These are phyloP conservation scores for Ornithorhynchus anatinus DNA, from an alignment of 2,113 vertebrate genomes.

Conservation along the genomic window DNA sequence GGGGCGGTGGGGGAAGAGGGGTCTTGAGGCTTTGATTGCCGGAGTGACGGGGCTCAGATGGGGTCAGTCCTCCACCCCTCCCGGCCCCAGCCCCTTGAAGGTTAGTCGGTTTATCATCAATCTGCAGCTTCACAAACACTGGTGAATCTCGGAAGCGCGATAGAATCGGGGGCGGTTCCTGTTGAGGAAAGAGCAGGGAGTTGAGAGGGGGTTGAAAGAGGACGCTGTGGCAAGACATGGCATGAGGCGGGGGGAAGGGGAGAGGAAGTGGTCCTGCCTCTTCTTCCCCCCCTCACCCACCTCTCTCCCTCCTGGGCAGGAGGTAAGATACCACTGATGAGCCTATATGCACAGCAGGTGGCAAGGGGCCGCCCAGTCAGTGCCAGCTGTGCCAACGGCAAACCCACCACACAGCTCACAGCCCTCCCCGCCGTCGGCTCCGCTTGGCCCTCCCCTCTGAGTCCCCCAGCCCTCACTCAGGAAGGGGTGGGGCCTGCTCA, in stretches of 20 bases:
- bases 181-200: background rate
- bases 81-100: conserved; percentile 34
- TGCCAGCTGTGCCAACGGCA: background rate
- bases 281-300: no score
- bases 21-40: conserved; percentile 28
- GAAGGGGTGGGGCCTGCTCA: no score
- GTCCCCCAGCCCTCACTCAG: no score
- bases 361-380: background rate
- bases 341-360: background rate
- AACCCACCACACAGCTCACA: background rate
- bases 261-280: no score
- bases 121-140: conserved; percentile 38
- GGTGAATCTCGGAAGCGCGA: conserved; percentile 47
- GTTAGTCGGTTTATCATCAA: conserved; percentile 40
- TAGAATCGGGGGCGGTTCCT: conserved; percentile 46
- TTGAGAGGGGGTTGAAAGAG: background rate
- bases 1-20: background rate
- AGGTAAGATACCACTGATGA: no score
- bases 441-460: no score
- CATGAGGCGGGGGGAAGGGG: no score
- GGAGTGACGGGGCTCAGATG: background rate
- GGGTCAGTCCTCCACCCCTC: background rate
- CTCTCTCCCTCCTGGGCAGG: no score
- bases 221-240: conserved; percentile 6
- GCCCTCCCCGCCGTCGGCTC: no score